Evolutionary conservation across 2,888 invertebrate species (phyloP).

Genomic region (Diaperis boleti): DNA sequence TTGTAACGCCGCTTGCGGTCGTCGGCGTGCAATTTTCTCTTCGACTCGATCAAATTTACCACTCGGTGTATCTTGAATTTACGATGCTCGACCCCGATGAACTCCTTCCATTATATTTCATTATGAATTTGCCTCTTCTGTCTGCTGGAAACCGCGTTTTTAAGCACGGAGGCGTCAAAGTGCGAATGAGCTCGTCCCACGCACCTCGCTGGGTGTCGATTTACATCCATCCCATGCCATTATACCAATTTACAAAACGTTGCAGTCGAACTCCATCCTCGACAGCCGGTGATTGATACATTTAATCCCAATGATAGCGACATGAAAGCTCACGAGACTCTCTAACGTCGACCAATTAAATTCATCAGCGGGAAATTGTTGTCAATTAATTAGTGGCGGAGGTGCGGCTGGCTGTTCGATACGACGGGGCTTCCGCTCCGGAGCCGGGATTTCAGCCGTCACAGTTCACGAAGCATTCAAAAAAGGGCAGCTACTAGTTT

Average conservation of each 20-base stretch:
- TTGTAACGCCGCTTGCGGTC: no score
- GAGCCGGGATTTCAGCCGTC: neutral
- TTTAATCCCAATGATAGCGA: slow-evolving; percentile 7
- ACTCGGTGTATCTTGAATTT: neutral
- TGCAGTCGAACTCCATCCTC: neutral
- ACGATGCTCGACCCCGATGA: neutral
- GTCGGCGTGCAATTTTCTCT: neutral
- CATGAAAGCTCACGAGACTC: slow-evolving; percentile 19
- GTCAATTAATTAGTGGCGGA: slow-evolving; percentile 27
- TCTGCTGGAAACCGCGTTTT: slow-evolving; percentile 1
- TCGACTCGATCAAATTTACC: neutral
- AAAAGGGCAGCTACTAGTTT: no score
- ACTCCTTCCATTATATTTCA: neutral
- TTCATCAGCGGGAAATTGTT: slow-evolving; percentile 15
- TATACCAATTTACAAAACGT: slow-evolving; percentile 14
- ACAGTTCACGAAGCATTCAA: no score
- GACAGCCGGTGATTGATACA: slow-evolving; percentile 16
- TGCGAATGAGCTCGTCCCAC: slow-evolving; percentile 20
- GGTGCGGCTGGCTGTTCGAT: slow-evolving; percentile 21
- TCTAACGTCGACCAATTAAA: slow-evolving; percentile 16
- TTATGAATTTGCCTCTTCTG: neutral
- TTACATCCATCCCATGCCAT: slow-evolving; percentile 20
- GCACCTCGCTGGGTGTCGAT: slow-evolving; percentile 27
- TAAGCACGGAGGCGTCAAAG: slow-evolving; percentile 30
- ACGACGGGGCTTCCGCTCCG: slow-evolving; percentile 11